Evolutionary conservation across 2,888 invertebrate species (phyloP).

Genomic region (Sphaerophoria rueppellii): DNA sequence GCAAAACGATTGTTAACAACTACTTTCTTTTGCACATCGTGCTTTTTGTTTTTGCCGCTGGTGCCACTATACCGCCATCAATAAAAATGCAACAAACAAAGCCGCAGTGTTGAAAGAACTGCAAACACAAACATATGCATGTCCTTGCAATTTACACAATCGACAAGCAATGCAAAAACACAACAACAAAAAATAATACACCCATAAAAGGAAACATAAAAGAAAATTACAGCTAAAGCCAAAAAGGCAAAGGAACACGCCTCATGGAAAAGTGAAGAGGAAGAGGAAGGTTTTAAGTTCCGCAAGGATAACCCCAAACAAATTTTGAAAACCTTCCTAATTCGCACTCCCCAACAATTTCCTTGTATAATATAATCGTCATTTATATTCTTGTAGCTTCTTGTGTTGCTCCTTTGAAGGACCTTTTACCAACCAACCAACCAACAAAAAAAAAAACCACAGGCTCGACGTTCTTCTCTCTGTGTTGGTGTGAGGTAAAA

Average conservation of each 20-base stretch:
- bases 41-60: background rate
- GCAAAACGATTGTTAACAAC: conserved; percentile 34
- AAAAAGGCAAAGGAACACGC: conserved; percentile 43
- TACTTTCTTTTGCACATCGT: conserved; percentile 30
- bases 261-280: background rate
- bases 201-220: conserved; percentile 43
- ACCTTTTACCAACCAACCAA: conserved; percentile 45
- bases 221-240: conserved; percentile 58
- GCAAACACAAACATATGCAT: conserved; percentile 19
- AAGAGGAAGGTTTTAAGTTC: background rate
- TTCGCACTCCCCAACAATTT: background rate
- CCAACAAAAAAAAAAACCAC: background rate
- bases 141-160: conserved; percentile 65
- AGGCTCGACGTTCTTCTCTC: conserved; percentile 29
- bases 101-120: conserved; percentile 7
- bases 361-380: conserved; percentile 24
- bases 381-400: conserved; percentile 34
- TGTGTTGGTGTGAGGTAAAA: conserved; percentile 29
- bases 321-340: conserved; percentile 33
- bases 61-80: background rate
- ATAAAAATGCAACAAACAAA: conserved; percentile 47
- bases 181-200: conserved; percentile 17
- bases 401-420: conserved; percentile 44
- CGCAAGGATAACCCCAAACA: conserved; percentile 59
- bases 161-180: conserved; percentile 48